Evolutionary conservation across 2,113 vertebrate species (phyloP).

Genomic region (Macheiramphus alcinus): DNA sequence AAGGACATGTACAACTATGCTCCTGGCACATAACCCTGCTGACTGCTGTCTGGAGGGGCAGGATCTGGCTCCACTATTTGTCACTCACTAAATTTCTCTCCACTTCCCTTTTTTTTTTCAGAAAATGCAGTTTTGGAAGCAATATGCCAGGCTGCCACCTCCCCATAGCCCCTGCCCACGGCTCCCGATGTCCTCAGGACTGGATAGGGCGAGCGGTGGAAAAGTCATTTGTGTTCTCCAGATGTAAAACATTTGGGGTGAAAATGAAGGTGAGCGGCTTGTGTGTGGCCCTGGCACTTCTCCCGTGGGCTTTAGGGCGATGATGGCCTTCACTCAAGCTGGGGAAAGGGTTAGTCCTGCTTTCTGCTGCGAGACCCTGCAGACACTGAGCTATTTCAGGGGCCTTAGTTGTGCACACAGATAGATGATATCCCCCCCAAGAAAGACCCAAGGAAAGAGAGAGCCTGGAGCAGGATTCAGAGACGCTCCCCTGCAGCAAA

Average conservation of each 20-base stretch:
- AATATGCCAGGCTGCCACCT: rapidly evolving
- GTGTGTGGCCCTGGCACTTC: neutral
- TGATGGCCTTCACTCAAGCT: neutral
- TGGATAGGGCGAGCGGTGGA: rapidly evolving
- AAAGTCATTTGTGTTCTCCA: neutral
- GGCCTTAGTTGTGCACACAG: neutral
- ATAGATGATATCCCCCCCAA: neutral
- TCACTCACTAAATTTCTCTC: neutral
- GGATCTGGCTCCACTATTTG: neutral
- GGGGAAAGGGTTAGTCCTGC: neutral
- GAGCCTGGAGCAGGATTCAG: neutral
- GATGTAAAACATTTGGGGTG: neutral
- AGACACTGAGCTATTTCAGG: neutral
- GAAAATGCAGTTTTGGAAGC: neutral
- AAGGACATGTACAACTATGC: neutral
- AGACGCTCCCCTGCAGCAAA: neutral
- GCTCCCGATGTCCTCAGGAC: neutral
- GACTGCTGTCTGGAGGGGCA: neutral
- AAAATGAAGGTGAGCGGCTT: neutral
- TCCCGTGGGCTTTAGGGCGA: neutral
- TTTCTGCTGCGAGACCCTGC: neutral
- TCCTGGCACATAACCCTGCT: neutral
- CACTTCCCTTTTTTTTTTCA: neutral
- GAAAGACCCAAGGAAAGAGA: neutral
- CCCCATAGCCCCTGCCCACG: rapidly evolving